Base-by-base conservation (phyloP, 1,140 invertebrate genomes). In the Zaprionus africanus region DNA sequence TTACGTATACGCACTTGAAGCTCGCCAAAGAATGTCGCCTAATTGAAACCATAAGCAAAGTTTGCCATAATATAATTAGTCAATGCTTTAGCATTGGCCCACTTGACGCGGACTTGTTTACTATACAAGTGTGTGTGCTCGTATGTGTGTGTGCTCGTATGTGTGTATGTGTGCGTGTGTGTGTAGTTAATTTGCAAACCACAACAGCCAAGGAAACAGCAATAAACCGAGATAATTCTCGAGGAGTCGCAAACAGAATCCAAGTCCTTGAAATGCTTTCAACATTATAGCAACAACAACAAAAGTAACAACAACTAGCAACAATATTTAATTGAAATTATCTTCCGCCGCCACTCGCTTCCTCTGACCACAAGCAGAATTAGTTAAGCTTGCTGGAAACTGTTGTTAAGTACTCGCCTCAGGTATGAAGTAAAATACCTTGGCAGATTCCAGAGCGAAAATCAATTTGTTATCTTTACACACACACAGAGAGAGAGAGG, bases 211-310 rank as follows among this genome's bases (percentile, higher is more conserved):
- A 34, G 31, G 31, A 34, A 34, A 34, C 49, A 62, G 31, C 64
- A 31, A 57, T 12, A 58, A 53, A 13, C 24, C 28, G n/a, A 28
- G 62, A 28, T 19, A 19, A 38, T 53, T 28, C 15, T 56, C 51
- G 2, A 36, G 28, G 34, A 54, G 9, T 43, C 12, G 59, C 64
- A 56, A 75, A 57, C 66, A 69, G 80, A 72, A 65, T 34, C 5
- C 57, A 63, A 79, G 65, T 80, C 81, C 73, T 70, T 83, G 68
- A 83, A 84, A 81, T 77, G 81, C 81, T 83, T 84, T 83, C 73
- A 84, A 77, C 68, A 72, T 38, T 80, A 83, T 2, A 31, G 0
- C 31, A 31, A 0, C 31, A 80, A 76, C 71, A 43, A 17, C 53
- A 34, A 15, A n/a, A n/a, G n/a, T 4, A 41, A 15, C 38, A 41